Evolutionary conservation across 2,888 invertebrate species (phyloP), one percentile per base, ranked within the genome.

Genomic region (Argyresthia goedartella): DNA sequence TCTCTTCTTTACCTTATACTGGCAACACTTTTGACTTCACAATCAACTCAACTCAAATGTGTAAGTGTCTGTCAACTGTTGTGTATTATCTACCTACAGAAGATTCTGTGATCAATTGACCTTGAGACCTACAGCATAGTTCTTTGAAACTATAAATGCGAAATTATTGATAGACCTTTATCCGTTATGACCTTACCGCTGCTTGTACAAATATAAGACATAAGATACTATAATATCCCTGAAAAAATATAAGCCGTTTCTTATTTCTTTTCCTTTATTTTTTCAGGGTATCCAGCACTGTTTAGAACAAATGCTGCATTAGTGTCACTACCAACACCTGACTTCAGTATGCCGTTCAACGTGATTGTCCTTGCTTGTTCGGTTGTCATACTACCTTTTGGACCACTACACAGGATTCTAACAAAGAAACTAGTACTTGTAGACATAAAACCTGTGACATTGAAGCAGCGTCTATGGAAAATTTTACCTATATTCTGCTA

Each of bases 321-420:
- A 62, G 93, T 99, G 9, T 95, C 95, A 11, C 84, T 99, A 57
- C 99, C 99, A 1, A 99, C 99, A 1, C 99, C 99, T 0, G 99
- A 99, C 81, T 99, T 99, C 78, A 98, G 98, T 73, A 99, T 99
- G 99, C 99, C 99, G 0, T 99, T 99, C 77, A 99, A 99, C 86
- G 99, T 99, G 0, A 98, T 99, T 66, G 99, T 99, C 73, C 89
- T 99, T 63, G 97, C 98, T 0, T 99, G 99, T 69, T 99, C 99
- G 2, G 98, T 98, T 7, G 95, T 99, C 0, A 99, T 99, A 0
- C 79, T 98, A 56, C 97, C 97, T 4, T 98, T 98, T 81, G 97
- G 98, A 0, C 97, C 97, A 1, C 89, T 98, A 49, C 96, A 98
- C 71, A 97, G 97, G 71, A 95, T 97, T 56, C 96, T 97, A 44